phyloP scores from a whole-genome alignment of 2,797 vertebrate species.

The Melanotaenia maccullochi region DNA sequence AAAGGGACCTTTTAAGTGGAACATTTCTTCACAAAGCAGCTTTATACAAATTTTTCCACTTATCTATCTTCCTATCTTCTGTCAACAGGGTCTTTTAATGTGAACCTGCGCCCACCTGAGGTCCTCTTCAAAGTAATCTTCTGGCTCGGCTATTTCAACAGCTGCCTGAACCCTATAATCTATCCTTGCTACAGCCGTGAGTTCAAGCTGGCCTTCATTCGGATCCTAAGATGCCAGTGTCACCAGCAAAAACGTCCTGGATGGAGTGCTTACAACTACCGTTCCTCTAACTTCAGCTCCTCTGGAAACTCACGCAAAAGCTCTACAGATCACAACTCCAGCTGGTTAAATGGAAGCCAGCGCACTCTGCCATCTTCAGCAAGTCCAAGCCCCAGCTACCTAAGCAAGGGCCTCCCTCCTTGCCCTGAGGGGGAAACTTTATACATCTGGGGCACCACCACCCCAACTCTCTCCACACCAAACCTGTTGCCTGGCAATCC shows the following conservation, averaged over 20 bases:
- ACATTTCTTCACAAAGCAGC: neutral
- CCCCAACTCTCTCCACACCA: slow-evolving; percentile 74
- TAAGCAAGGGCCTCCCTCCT: slow-evolving; percentile 80
- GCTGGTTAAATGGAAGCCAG: slow-evolving; percentile 91
- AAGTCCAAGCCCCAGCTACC: slow-evolving; percentile 88
- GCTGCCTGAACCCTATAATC: slow-evolving; percentile 98
- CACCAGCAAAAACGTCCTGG: slow-evolving; percentile 86
- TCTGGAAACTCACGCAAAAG: slow-evolving; percentile 86
- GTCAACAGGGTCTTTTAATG: slow-evolving; percentile 90
- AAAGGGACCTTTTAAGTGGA: neutral
- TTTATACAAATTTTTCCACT: neutral
- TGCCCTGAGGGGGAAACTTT: slow-evolving; percentile 82
- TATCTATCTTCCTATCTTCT: slow-evolving; percentile 7
- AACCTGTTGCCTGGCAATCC: slow-evolving; percentile 74
- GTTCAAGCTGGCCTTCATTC: slow-evolving; percentile 96
- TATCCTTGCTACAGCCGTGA: slow-evolving; percentile 98
- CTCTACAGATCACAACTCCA: slow-evolving; percentile 87
- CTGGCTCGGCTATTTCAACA: slow-evolving; percentile 99
- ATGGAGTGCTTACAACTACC: slow-evolving; percentile 89
- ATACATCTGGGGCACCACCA: slow-evolving; percentile 81
- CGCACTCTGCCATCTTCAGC: slow-evolving; percentile 89
- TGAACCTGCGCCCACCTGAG: slow-evolving; percentile 88
- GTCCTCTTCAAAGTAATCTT: slow-evolving; percentile 95
- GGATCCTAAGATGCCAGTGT: slow-evolving; percentile 92
- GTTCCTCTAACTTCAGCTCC: slow-evolving; percentile 88